Base-by-base conservation (phyloP, 2,113 vertebrate genomes). In the Trachemys scripta region DNA sequence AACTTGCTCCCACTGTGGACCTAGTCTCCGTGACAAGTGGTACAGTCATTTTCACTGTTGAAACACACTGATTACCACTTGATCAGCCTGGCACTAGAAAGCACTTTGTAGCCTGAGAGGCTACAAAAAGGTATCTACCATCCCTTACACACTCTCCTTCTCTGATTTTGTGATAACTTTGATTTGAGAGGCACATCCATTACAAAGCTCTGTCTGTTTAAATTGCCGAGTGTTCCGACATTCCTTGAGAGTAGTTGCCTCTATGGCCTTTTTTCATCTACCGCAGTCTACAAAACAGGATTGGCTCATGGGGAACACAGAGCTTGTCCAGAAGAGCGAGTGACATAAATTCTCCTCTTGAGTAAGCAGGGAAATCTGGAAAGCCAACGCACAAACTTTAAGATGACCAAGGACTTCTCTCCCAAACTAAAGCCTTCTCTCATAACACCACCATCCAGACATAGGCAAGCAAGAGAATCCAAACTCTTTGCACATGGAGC, bases 401-500 rank as follows among this genome's bases (percentile, higher is more conserved):
- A 87, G 57, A 8, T 51, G 96, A 82, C 59, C 27, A 92, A 59
- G 24, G 62, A 1, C 65, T 85, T 96, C 78, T 65, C 35, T 59
- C 87, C 59, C 88, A 90, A 94, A 85, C 14, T 6, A 89, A 79
- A 57, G 38, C 84, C 62, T 78, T 96, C 83, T 35, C 51, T 91
- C 72, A 80, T 84, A 79, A 54, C 24, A n/a, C 51, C 57, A 84
- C 49, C 22, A 78, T 8, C 11, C 38, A 78, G 25, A 78, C 42
- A 47, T 29, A 47, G 45, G 69, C 17, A 87, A 82, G 56, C 62
- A 89, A 85, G 82, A 80, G 95, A 96, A 95, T 89, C 53, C 1
- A 27, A 50, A 5, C 24, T 65, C 93, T 93, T 96, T 96, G 95
- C 90, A 93, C 80, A 97, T 31, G 42, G 92, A 12, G 69, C 4